phyloP scores from a whole-genome alignment of 2,888 invertebrate genomes.

The Lasioglossum lativentre region DNA sequence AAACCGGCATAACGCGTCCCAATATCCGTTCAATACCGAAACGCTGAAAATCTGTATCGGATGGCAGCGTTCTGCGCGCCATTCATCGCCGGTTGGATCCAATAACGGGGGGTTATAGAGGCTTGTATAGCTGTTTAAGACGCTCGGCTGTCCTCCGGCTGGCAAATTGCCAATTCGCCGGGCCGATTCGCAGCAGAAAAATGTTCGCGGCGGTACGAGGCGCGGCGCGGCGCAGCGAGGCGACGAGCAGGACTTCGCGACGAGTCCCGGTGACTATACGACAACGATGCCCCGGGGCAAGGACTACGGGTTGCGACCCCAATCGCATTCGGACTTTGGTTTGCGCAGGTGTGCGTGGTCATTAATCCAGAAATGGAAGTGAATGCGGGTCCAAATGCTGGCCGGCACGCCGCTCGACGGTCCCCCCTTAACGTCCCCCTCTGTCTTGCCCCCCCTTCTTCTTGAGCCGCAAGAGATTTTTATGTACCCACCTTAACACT shows the following conservation, averaged over 20 bases:
- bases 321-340: constrained; percentile 66
- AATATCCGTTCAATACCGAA: constrained; percentile 13
- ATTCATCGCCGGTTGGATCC: constrained; percentile 2
- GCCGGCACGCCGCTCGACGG: constrained; percentile 32
- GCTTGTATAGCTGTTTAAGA: neutral
- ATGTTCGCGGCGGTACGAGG: constrained; percentile 35
- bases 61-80: neutral
- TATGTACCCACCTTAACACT: neutral
- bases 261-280: constrained; percentile 44
- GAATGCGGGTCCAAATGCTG: constrained; percentile 66
- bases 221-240: constrained; percentile 25
- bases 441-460: neutral
- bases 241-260: constrained; percentile 37
- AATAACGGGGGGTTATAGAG: neutral
- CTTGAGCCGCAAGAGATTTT: neutral
- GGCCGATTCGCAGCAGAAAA: constrained; percentile 36
- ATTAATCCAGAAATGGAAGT: constrained; percentile 75
- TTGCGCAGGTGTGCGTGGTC: constrained; percentile 70
- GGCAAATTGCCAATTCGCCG: constrained; percentile 44
- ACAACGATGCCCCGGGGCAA: constrained; percentile 66
- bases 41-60: constrained; percentile 3
- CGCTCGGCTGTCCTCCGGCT: neutral
- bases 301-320: constrained; percentile 73
- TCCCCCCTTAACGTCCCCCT: constrained; percentile 37
- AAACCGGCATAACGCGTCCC: constrained; percentile 1